Evolutionary conservation across 2,888 invertebrate species (phyloP).

Genomic region (Agriopis aurantiaria): DNA sequence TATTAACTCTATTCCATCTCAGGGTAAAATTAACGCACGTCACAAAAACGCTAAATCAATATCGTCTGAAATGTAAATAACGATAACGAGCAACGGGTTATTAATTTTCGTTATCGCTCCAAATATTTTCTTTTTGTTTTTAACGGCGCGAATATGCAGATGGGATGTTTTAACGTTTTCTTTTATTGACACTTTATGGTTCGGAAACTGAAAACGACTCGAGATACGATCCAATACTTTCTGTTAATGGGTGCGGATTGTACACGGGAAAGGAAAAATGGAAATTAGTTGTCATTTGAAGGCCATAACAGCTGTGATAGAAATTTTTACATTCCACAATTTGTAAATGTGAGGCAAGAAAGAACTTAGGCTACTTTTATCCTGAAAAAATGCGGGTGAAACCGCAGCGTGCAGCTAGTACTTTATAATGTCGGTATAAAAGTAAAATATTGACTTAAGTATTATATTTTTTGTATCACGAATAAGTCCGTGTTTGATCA

Average conservation of each 20-base stretch:
- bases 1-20: too few species aligned
- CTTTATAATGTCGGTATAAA: neutral
- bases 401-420: too few species aligned
- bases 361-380: too few species aligned
- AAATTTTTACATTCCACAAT: neutral
- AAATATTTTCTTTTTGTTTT: conserved; percentile 66
- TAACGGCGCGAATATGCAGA: conserved; percentile 80
- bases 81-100: conserved; percentile 72
- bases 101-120: conserved; percentile 67
- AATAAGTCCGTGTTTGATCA: too few species aligned
- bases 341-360: too few species aligned
- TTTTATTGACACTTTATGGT: conserved; percentile 85
- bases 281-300: neutral
- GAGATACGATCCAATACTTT: conserved; percentile 71
- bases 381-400: too few species aligned
- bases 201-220: conserved; percentile 80
- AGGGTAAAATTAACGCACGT: too few species aligned
- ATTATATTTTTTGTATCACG: too few species aligned
- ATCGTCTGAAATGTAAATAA: conserved; percentile 58
- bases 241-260: conserved; percentile 58
- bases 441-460: neutral
- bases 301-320: neutral
- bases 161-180: conserved; percentile 72
- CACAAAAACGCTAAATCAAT: conserved; percentile 49
- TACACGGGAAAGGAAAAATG: conserved; percentile 49